Conservation (phyloP, 2,888 invertebrate species). For the Nephrotoma guestfalica region DNA sequence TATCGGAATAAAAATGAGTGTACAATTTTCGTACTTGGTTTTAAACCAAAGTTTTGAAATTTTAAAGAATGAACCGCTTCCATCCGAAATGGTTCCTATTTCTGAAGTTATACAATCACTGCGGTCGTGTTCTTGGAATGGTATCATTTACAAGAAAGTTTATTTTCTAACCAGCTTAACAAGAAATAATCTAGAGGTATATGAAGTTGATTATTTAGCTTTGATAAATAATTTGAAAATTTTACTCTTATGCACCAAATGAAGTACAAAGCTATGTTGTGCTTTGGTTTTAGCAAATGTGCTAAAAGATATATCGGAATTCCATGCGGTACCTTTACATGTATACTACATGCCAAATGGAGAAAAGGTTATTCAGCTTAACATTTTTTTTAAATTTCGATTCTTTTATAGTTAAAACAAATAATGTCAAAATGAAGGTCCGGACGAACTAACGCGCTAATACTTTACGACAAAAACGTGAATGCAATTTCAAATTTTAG, state of each 20-base stretch:
- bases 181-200: neutral
- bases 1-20: neutral
- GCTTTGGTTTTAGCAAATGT: too few species aligned
- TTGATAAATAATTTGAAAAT: neutral
- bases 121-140: too few species aligned
- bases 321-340: too few species aligned
- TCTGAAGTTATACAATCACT: too few species aligned
- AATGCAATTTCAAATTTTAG: neutral
- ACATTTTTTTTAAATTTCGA: too few species aligned
- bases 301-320: too few species aligned
- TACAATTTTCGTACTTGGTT: slow-evolving; percentile 1
- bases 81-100: too few species aligned
- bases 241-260: neutral
- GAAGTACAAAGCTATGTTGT: too few species aligned
- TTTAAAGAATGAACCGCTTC: neutral
- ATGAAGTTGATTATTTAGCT: neutral
- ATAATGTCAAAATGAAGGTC: too few species aligned
- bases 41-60: neutral
- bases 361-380: too few species aligned
- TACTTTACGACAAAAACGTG: neutral
- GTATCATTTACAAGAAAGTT: neutral
- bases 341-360: too few species aligned
- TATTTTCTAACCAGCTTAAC: neutral
- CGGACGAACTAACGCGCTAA: neutral
- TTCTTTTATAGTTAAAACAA: too few species aligned